Conservation (phyloP, 1,140 invertebrate genomes). For the Zaprionus vittiger region DNA sequence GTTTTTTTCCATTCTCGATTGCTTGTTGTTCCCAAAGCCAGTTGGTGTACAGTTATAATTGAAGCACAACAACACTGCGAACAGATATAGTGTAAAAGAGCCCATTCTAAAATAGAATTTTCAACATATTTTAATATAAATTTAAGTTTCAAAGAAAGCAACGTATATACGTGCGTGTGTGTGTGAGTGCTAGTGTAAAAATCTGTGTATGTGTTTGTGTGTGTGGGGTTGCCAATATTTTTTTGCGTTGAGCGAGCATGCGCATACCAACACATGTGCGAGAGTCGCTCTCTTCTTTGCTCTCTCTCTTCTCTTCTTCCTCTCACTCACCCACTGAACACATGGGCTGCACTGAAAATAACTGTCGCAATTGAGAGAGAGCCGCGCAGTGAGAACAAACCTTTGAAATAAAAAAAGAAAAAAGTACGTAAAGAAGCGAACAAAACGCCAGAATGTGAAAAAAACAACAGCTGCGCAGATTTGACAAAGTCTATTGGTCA, state of each 20-base stretch:
- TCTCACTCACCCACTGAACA: slow-evolving; percentile 35
- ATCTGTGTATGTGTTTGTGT: slow-evolving; percentile 37
- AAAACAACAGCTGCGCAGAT: slow-evolving; percentile 71
- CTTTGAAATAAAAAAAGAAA: slow-evolving; percentile 42
- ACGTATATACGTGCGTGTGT: slow-evolving; percentile 30
- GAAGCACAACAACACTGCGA: slow-evolving; percentile 11
- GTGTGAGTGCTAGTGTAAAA: slow-evolving; percentile 23
- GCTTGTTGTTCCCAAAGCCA: slow-evolving; percentile 12
- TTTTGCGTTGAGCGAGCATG: slow-evolving; percentile 65
- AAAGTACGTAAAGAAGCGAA: slow-evolving; percentile 42
- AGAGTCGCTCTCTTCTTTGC: slow-evolving; percentile 16
- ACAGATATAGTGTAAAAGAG: slow-evolving; percentile 39
- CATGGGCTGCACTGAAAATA: slow-evolving; percentile 69
- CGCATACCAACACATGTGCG: slow-evolving; percentile 66
- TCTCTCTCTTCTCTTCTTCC: slow-evolving; percentile 3
- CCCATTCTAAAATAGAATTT: slow-evolving; percentile 62
- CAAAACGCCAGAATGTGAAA: slow-evolving; percentile 34
- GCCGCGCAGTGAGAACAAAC: slow-evolving; percentile 44
- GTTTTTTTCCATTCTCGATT: slow-evolving; percentile 34
- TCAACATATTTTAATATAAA: slow-evolving; percentile 62
- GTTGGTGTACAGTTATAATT: slow-evolving; percentile 47
- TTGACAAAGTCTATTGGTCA: slow-evolving; percentile 60
- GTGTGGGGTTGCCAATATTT: slow-evolving; percentile 63
- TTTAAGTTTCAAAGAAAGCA: slow-evolving; percentile 59
- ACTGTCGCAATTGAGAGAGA: slow-evolving; percentile 54